Conservation (phyloP, 2,888 invertebrate species). For the Limulus polyphemus region DNA sequence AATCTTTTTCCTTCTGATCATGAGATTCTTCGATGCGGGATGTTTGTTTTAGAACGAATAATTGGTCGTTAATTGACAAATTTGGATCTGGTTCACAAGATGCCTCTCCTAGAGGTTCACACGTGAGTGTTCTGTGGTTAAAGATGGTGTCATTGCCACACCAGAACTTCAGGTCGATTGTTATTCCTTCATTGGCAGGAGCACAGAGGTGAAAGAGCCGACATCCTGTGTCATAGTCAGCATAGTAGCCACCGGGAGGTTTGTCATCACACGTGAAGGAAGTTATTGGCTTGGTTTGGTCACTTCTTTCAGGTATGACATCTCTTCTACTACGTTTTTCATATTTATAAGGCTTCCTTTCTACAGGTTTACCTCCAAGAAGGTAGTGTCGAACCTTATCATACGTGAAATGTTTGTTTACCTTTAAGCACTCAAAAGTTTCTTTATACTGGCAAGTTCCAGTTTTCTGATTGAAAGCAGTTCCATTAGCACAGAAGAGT, state of each 20-base stretch:
- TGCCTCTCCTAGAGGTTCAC: constrained; percentile 6
- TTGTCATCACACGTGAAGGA: constrained; percentile 61
- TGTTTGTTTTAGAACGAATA: too few relatives aligned
- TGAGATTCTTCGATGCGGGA: too few relatives aligned
- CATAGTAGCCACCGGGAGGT: constrained; percentile 65
- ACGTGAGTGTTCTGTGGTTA: constrained; percentile 16
- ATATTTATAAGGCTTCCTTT: constrained; percentile 1
- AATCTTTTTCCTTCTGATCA: too few relatives aligned
- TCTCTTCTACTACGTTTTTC: too few relatives aligned
- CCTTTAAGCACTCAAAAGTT: constrained; percentile 16
- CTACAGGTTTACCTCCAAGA: constrained; percentile 13
- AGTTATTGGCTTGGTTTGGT: constrained; percentile 26
- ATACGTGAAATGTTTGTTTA: constrained; percentile 13
- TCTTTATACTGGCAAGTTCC: constrained; percentile 16
- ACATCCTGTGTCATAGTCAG: constrained; percentile 70
- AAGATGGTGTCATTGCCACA: constrained; percentile 69
- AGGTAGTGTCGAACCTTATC: constrained; percentile 12
- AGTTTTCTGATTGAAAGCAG: constrained; percentile 22
- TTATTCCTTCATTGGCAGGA: constrained; percentile 19
- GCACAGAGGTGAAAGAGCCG: constrained; percentile 46
- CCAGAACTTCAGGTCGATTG: constrained; percentile 49
- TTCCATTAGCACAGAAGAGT: constrained; percentile 22
- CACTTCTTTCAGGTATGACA: not conserved
- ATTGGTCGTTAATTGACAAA: too few relatives aligned
- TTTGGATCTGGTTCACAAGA: too few relatives aligned